Percentiles rank a stretch among this genome's conserved stretches.
phyloP scores from a whole-genome alignment of 2,113 vertebrate species.

The Acanthisitta chloris region DNA sequence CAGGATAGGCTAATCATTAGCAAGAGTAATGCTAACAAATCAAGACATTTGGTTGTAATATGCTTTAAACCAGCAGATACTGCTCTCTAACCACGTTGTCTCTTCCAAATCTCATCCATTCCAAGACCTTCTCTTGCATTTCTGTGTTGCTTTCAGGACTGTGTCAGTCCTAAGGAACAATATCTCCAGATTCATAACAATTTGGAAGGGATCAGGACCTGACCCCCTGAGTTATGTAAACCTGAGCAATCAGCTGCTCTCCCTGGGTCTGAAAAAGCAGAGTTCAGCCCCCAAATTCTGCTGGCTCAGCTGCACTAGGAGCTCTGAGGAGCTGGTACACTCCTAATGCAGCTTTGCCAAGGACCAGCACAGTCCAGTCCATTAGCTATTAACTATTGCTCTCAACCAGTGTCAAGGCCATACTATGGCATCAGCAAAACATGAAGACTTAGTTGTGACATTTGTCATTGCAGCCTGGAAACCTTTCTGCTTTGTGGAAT shows the following conservation, averaged over 20 bases:
- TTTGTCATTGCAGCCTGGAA: neutral
- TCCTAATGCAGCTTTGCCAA: neutral
- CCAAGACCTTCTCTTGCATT: neutral
- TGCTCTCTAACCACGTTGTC: neutral
- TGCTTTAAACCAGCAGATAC: neutral
- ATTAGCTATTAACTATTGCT: slow-evolving; percentile 46
- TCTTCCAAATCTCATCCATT: neutral
- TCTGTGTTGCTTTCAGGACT: neutral
- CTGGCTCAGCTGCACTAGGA: neutral
- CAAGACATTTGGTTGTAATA: neutral
- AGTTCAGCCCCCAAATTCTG: neutral
- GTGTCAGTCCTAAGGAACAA: rapidly evolving
- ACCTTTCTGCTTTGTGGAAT: neutral
- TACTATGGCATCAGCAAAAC: neutral
- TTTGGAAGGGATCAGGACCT: neutral
- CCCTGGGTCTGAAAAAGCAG: neutral
- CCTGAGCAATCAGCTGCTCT: neutral
- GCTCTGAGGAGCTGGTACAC: too few species aligned
- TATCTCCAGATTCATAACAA: neutral
- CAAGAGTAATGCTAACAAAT: neutral
- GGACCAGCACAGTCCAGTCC: neutral
- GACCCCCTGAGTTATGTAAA: rapidly evolving
- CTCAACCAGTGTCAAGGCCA: neutral
- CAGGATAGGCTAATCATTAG: neutral
- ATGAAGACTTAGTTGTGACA: rapidly evolving